Percentiles rank a stretch among this genome's conserved stretches.
Conservation (phyloP, 2,888 invertebrate genomes). For the Drosophila robusta region DNA sequence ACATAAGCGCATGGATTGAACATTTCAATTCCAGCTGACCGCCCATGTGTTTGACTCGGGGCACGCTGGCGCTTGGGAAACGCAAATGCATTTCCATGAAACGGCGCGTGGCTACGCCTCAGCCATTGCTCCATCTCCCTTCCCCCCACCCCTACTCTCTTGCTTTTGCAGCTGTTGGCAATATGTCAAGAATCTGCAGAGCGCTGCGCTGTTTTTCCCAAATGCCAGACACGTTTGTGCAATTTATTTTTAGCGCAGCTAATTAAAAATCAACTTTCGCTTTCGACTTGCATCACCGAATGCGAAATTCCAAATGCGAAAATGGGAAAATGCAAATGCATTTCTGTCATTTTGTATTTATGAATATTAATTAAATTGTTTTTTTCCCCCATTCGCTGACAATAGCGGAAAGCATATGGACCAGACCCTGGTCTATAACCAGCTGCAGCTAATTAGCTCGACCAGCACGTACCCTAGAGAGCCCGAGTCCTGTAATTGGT, state of each 20-base stretch:
- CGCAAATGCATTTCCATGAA: slow-evolving; percentile 62
- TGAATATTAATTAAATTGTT: slow-evolving; percentile 63
- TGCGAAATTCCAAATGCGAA: slow-evolving; percentile 25
- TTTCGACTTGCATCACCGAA: slow-evolving; percentile 41
- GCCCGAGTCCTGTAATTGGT: slow-evolving; percentile 47
- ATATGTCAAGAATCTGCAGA: slow-evolving; percentile 74
- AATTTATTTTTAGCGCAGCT: slow-evolving; percentile 64
- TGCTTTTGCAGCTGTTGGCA: slow-evolving; percentile 75
- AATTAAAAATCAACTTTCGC: slow-evolving; percentile 69
- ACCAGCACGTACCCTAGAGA: background rate
- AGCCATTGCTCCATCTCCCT: slow-evolving; percentile 22
- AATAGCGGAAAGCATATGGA: slow-evolving; percentile 7
- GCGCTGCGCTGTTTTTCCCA: slow-evolving; percentile 35
- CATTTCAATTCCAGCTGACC: slow-evolving; percentile 44
- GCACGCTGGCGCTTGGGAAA: slow-evolving; percentile 30
- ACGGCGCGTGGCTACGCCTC: slow-evolving; percentile 66
- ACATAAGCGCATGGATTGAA: slow-evolving; percentile 10
- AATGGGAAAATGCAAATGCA: slow-evolving; percentile 50
- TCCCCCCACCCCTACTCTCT: slow-evolving; percentile 6
- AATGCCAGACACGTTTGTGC: slow-evolving; percentile 44
- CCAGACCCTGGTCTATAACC: background rate
- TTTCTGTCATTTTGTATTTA: slow-evolving; percentile 58
- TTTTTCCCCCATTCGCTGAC: slow-evolving; percentile 3
- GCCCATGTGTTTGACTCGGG: slow-evolving; percentile 50
- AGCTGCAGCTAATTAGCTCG: slow-evolving; percentile 45